Conservation (phyloP, 2,113 vertebrate genomes). For the Agelaius tricolor region DNA sequence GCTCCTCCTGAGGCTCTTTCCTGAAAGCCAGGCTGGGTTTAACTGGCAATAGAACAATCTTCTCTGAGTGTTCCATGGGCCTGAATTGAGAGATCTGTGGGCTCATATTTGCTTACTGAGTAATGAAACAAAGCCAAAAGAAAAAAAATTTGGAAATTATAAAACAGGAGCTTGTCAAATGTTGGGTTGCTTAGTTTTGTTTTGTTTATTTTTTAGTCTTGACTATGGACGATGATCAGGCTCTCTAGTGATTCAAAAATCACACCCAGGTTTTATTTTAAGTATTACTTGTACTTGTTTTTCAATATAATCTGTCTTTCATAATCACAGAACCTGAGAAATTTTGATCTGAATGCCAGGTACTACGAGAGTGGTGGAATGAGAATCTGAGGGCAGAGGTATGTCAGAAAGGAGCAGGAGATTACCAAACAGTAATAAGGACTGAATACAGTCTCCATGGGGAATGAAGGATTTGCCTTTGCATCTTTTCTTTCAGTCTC, state of each 20-base stretch:
- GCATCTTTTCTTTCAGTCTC: constrained; percentile 51
- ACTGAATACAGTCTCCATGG: constrained; percentile 19
- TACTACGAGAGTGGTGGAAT: fast-evolving
- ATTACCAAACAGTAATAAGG: constrained; percentile 4
- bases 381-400: background rate
- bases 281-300: background rate
- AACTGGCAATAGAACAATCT: background rate
- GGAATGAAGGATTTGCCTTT: constrained; percentile 34
- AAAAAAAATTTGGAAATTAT: background rate
- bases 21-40: background rate
- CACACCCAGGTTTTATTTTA: background rate
- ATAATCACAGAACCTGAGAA: background rate
- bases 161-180: background rate
- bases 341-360: background rate
- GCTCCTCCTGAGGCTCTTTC: background rate
- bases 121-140: background rate
- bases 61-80: background rate
- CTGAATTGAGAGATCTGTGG: background rate
- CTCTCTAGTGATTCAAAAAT: background rate
- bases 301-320: background rate
- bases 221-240: background rate
- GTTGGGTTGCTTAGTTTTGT: background rate
- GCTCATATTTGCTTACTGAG: background rate
- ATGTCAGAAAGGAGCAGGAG: background rate
- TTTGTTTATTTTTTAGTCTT: background rate